phyloP scores from a whole-genome alignment of 2,113 vertebrate genomes.

The Serilophus lunatus region DNA sequence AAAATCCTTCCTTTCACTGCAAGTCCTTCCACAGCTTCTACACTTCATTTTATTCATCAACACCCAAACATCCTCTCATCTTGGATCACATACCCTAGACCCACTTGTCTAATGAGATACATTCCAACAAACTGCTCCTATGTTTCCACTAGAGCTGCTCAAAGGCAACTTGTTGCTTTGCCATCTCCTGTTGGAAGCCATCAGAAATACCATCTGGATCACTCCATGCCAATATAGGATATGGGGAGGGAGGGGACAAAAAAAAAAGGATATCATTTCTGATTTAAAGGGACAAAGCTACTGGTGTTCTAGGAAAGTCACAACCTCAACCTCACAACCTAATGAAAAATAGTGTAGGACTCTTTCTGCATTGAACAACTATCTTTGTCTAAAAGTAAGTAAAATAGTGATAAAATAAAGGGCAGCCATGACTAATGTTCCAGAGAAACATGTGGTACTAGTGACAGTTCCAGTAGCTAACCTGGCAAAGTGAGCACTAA shows the following conservation, averaged over 20 bases:
- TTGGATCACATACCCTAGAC: not conserved
- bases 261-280: not conserved
- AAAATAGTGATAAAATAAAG: slow-evolving; percentile 40
- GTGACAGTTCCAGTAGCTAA: slow-evolving; percentile 46
- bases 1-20: not conserved
- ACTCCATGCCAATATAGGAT: not conserved
- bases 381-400: slow-evolving; percentile 55
- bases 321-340: slow-evolving; percentile 25
- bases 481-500: slow-evolving; percentile 11
- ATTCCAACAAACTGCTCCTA: slow-evolving; percentile 38
- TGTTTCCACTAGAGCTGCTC: slow-evolving; percentile 4
- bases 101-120: not conserved
- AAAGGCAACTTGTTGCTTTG: slow-evolving; percentile 38
- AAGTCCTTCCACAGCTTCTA: slow-evolving; percentile 6
- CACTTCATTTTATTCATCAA: slow-evolving; percentile 6
- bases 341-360: slow-evolving; percentile 13
- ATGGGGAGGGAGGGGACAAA: not conserved
- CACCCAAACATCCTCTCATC: slow-evolving; percentile 34
- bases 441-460: slow-evolving; percentile 42
- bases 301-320: slow-evolving; percentile 42
- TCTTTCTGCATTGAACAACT: slow-evolving; percentile 52
- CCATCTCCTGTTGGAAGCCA: slow-evolving; percentile 25
- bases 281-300: slow-evolving; percentile 44
- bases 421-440: slow-evolving; percentile 38
- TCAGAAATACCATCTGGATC: slow-evolving; percentile 33